phyloP scores from a whole-genome alignment of 2,797 vertebrate species.

The Saxicola maurus region DNA sequence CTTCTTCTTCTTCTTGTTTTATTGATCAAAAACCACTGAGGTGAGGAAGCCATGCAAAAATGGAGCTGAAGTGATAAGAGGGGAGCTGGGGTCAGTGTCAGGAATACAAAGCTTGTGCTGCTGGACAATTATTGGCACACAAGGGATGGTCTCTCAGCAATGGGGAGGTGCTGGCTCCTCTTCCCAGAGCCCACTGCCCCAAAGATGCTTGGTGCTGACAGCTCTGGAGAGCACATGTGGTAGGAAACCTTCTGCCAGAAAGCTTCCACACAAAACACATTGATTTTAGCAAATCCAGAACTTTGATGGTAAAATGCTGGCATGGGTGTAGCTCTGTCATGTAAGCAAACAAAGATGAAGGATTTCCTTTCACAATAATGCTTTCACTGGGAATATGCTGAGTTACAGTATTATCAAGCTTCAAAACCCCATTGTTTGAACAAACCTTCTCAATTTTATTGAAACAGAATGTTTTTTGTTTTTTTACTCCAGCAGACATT shows the following conservation, averaged over 20 bases:
- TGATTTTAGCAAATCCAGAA: neutral
- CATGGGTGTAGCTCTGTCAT: fast-evolving
- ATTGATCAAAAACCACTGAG: neutral
- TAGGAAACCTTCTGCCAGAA: neutral
- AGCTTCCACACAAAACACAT: neutral
- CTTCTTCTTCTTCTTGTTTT: neutral
- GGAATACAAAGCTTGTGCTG: neutral
- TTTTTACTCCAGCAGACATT: neutral
- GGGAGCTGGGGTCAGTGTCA: neutral
- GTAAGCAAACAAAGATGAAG: neutral
- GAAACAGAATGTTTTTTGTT: neutral
- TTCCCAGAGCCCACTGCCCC: neutral
- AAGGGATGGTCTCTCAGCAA: neutral
- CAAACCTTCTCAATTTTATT: neutral
- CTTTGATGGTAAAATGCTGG: neutral
- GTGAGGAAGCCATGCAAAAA: neutral
- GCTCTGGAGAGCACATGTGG: neutral
- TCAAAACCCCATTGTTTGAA: neutral
- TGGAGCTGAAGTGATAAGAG: neutral
- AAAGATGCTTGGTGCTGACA: neutral
- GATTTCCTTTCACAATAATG: neutral
- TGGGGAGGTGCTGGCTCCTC: neutral
- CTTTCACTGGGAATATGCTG: neutral
- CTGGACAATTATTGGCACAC: neutral
- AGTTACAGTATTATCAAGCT: neutral